Conservation (phyloP, 2,797 vertebrate genomes). For the Chaetophractus vellerosus region DNA sequence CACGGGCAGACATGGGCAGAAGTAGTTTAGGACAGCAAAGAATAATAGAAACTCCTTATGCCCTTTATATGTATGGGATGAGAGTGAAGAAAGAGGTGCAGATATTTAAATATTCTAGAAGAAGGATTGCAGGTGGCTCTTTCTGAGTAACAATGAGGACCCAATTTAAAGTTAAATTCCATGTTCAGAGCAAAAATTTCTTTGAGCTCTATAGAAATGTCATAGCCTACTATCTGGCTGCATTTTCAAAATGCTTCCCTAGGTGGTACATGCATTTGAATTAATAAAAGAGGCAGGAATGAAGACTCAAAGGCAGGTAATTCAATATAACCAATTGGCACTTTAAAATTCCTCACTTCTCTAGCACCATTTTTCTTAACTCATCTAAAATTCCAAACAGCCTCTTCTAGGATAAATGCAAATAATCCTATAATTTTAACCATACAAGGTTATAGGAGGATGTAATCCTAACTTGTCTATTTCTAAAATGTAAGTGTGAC, state of each 20-base stretch:
- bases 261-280: not conserved
- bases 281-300: conserved; percentile 5
- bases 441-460: not conserved
- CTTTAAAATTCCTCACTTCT: conserved; percentile 33
- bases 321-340: not conserved
- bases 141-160: conserved; percentile 49
- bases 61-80: accelerated
- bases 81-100: not conserved
- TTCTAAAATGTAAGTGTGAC: conserved; percentile 47
- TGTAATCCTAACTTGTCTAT: conserved; percentile 36
- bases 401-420: conserved; percentile 2
- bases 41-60: not conserved
- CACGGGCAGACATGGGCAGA: too few relatives aligned
- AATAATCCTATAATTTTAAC: conserved; percentile 55
- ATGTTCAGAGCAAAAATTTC: not conserved
- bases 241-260: conserved; percentile 50
- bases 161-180: not conserved
- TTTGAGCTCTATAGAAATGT: not conserved
- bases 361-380: not conserved
- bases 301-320: not conserved
- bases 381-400: conserved; percentile 57
- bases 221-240: not conserved
- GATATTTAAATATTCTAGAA: not conserved
- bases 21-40: not conserved
- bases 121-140: not conserved